Conservation (phyloP, 2,113 vertebrate species). For the cattle (Bos taurus) region DNA sequence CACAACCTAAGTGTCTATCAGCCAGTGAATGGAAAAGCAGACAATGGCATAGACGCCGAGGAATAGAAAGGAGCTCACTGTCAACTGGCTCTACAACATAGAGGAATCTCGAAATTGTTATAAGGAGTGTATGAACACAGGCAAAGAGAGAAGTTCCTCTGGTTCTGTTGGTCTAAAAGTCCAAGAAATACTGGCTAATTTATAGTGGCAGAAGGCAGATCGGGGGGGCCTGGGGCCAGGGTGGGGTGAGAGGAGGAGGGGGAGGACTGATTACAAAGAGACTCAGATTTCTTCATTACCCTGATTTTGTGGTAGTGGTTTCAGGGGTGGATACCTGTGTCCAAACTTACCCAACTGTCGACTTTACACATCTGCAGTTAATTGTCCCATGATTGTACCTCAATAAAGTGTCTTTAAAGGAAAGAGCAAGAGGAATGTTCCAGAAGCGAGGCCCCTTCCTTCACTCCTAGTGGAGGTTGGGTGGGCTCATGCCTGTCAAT, state of each 20-base stretch:
- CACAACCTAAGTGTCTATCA: neutral
- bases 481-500: fast-evolving
- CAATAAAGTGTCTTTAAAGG: neutral
- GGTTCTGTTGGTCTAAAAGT: neutral
- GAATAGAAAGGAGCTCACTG: fast-evolving
- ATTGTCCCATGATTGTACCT: neutral
- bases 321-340: neutral
- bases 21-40: neutral
- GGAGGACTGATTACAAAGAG: neutral
- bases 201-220: neutral
- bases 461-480: fast-evolving
- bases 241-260: neutral
- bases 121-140: neutral
- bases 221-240: neutral
- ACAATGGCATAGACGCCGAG: fast-evolving
- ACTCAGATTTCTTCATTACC: neutral
- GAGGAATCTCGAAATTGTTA: neutral
- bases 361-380: neutral
- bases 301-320: neutral
- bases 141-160: no score
- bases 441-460: neutral
- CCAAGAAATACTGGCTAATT: neutral
- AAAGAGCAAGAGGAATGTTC: neutral
- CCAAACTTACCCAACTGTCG: neutral
- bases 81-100: fast-evolving